Evolutionary conservation across 1,140 invertebrate species (phyloP), one percentile per base, ranked within the genome.

Genomic region (Saxidomus purpurata): DNA sequence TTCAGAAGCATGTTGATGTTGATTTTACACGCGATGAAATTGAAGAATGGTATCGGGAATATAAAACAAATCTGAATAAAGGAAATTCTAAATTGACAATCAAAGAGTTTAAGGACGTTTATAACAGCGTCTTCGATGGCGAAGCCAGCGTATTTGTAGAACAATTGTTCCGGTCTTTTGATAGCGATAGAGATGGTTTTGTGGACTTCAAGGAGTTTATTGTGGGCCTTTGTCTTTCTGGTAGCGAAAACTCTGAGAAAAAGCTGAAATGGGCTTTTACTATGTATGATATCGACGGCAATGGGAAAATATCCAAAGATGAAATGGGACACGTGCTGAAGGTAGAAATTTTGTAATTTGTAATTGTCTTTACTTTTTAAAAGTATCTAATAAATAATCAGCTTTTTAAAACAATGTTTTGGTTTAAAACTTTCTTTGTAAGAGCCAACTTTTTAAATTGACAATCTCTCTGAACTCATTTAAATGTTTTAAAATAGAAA

Each of bases 31-130:
- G 99, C 96, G 98, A 98, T 19, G 99, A 99, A 96, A 99, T 99
- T 94, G 98, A 99, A 95, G 98, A 99, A 96, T 99, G 98, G 98
- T 99, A 99, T 96, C 99, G 99, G 97, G 98, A 98, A 52, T 99
- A 99, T 96, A 95, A 99, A 76, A 99, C 43, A 67, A 83, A 67
- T 31, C 88, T 85, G 59, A 31, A 79, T 22, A 15, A 71, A 38
- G 90, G 91, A 0, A 59, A 15, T 40, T 43, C 34, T 6, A 40
- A 69, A 19, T 31, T 91, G 8, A 89, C 87, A 4, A 55, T 36
- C 25, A 67, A 83, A 31, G 86, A 91, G 28, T 93, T 93, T 43
- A 76, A 83, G 22, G 49, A 79, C 28, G 92, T 93, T 0, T 92
- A 93, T 59, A 90, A 91, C 52, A 89, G 79, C 25, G 87, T 93